A percentile compares a stretch with the other conserved stretches of the same genome.
These are phyloP conservation scores for Natator depressus DNA, from an alignment of 2,113 vertebrate genomes.

Conservation along the genomic window DNA sequence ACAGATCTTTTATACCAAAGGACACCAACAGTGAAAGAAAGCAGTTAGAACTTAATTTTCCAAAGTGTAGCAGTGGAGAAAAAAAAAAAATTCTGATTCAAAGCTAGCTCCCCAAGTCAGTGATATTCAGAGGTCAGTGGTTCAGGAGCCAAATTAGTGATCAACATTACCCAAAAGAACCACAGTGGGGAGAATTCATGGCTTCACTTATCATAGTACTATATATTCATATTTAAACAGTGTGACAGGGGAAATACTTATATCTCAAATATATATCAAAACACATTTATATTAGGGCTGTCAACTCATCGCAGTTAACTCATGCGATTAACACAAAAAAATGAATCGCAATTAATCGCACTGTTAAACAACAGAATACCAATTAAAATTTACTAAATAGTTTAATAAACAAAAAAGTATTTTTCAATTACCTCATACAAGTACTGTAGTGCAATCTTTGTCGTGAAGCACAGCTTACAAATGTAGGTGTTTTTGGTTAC, in stretches of 20 bases:
- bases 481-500: too few species aligned
- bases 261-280: too few species aligned
- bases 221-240: not conserved
- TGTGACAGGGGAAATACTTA: not conserved
- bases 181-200: not conserved
- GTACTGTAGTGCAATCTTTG: too few species aligned
- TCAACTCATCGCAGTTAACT: too few species aligned
- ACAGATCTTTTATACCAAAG: not conserved
- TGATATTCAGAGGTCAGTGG: not conserved
- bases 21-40: not conserved
- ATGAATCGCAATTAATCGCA: too few species aligned
- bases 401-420: too few species aligned
- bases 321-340: too few species aligned
- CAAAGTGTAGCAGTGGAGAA: not conserved
- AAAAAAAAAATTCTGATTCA: not conserved
- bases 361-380: too few species aligned
- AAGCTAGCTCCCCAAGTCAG: not conserved
- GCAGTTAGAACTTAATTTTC: not conserved
- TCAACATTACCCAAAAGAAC: not conserved
- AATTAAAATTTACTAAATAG: too few species aligned
- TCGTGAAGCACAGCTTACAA: too few species aligned
- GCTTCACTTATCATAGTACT: not conserved
- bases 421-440: too few species aligned
- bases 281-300: too few species aligned
- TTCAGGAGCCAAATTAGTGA: not conserved